Conservation (phyloP, 2,797 vertebrate species). For the Neopelma chrysocephalum region DNA sequence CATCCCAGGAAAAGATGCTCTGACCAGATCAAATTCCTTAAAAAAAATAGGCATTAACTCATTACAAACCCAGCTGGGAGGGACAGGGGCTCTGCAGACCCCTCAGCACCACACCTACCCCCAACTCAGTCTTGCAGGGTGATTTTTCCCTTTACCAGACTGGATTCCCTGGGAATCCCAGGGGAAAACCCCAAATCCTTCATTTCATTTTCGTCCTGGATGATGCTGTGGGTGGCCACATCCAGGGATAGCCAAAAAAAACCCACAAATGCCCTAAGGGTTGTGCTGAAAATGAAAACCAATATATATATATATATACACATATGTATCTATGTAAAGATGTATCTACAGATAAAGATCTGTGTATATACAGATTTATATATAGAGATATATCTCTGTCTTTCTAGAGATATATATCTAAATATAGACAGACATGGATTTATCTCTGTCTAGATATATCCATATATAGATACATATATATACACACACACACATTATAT, state of each 20-base stretch:
- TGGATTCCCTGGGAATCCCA: not conserved
- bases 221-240: not conserved
- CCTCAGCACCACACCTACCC: not conserved
- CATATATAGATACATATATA: not conserved
- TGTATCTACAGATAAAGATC: not conserved
- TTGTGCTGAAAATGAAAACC: not conserved
- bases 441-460: not conserved
- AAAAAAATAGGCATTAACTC: not conserved
- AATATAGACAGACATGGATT: not conserved
- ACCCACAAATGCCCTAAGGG: not conserved
- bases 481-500: not conserved
- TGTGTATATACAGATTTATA: not conserved
- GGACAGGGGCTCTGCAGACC: not conserved
- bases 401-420: not conserved
- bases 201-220: not conserved
- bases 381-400: not conserved
- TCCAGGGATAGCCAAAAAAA: not conserved
- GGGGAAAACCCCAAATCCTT: not conserved
- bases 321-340: not conserved
- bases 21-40: rapidly evolving
- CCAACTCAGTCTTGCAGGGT: not conserved
- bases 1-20: not conserved
- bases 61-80: not conserved
- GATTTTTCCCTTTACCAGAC: not conserved
- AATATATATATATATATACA: not conserved